phyloP scores from a whole-genome alignment of 2,888 invertebrate genomes.

The Amiota communis region DNA sequence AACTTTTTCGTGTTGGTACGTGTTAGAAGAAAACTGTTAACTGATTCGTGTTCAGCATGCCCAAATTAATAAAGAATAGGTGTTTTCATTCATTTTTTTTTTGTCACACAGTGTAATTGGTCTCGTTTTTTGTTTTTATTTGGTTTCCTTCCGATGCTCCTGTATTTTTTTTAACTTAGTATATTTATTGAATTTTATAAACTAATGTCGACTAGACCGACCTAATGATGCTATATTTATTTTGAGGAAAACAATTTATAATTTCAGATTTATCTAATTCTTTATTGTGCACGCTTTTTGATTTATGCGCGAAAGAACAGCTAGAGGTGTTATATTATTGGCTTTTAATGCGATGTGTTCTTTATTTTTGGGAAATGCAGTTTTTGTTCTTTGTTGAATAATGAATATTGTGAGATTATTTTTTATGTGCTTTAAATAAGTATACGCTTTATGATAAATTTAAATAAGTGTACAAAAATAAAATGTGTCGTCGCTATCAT shows the following conservation, averaged over 20 bases:
- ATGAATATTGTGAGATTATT: conserved; percentile 62
- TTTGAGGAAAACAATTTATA: conserved; percentile 31
- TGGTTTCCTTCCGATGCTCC: not conserved
- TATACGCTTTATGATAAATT: conserved; percentile 47
- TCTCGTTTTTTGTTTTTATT: conserved; percentile 50
- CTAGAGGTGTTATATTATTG: conserved; percentile 62
- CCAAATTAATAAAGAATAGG: no score
- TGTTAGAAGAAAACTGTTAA: no score
- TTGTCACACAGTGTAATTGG: no score
- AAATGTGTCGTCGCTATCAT: not conserved
- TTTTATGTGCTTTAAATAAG: conserved; percentile 47
- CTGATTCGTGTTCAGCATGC: no score
- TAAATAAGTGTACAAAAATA: conserved; percentile 49
- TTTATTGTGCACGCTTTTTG: conserved; percentile 59
- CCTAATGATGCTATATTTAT: conserved; percentile 59
- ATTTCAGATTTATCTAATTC: conserved; percentile 51
- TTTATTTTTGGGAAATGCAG: conserved; percentile 53
- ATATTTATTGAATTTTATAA: no score
- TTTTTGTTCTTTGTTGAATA: conserved; percentile 47
- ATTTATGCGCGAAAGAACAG: conserved; percentile 62
- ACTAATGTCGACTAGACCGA: conserved; percentile 35
- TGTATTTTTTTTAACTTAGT: no score
- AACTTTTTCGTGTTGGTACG: no score
- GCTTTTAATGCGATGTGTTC: conserved; percentile 65
- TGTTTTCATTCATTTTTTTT: no score